These are phyloP conservation scores for Panulirus ornatus DNA, from an alignment of 1,140 invertebrate genomes.

Conservation along the genomic window DNA sequence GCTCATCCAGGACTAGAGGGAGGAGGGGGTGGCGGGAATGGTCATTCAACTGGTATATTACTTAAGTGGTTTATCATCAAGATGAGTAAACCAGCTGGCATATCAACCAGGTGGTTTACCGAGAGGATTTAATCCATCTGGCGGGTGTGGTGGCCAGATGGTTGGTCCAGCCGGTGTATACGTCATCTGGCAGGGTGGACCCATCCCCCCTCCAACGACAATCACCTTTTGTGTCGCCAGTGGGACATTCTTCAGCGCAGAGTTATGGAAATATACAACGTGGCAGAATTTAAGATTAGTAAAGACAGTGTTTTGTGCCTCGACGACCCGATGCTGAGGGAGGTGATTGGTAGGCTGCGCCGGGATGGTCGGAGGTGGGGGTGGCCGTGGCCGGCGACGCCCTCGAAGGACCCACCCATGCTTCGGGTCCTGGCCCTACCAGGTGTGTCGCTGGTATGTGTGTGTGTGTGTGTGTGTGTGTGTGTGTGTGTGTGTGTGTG, in stretches of 20 bases:
- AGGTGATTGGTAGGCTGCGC: neutral
- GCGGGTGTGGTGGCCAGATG: too few species aligned
- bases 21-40: too few species aligned
- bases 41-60: too few species aligned
- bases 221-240: neutral
- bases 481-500: too few species aligned
- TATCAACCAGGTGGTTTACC: neutral
- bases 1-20: too few species aligned
- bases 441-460: neutral
- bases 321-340: neutral
- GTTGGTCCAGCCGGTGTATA: too few species aligned
- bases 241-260: neutral
- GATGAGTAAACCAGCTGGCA: neutral
- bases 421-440: too few species aligned
- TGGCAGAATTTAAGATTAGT: neutral
- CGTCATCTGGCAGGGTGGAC: neutral
- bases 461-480: constrained; percentile 19
- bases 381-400: neutral
- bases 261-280: neutral
- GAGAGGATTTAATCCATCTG: too few species aligned
- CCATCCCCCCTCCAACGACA: neutral
- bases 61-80: too few species aligned
- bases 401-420: too few species aligned
- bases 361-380: neutral
- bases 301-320: neutral